Evolutionary conservation across 2,797 vertebrate genomes (phyloP).

Genomic region (Lacerta bilineata): DNA sequence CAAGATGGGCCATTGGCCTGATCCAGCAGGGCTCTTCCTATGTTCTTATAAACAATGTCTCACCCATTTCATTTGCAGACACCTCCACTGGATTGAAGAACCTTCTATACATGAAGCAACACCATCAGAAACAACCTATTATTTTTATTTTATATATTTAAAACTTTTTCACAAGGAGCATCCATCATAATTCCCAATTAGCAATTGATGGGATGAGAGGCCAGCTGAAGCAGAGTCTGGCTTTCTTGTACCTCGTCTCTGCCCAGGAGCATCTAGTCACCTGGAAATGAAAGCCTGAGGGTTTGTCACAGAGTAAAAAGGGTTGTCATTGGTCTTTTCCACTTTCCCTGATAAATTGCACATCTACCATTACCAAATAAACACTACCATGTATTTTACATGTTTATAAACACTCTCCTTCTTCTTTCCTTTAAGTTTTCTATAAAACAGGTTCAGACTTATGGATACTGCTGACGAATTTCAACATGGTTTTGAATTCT

Average conservation of each 20-base stretch:
- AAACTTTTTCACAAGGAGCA: no score
- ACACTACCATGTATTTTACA: neutral
- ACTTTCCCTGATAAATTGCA: neutral
- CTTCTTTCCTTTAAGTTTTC: neutral
- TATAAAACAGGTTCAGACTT: conserved; percentile 14
- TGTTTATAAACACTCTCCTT: neutral
- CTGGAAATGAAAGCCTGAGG: neutral
- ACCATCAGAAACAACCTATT: neutral
- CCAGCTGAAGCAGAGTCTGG: neutral
- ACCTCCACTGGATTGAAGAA: neutral
- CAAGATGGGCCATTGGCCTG: no score
- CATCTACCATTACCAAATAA: neutral
- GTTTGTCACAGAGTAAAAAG: neutral
- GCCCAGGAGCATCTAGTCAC: neutral
- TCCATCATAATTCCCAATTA: neutral
- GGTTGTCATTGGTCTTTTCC: neutral
- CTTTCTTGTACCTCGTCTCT: neutral
- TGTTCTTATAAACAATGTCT: no score
- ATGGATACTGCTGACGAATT: conserved; percentile 5
- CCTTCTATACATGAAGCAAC: neutral
- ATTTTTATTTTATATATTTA: neutral
- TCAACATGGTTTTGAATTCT: neutral
- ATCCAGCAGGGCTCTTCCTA: no score
- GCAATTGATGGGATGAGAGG: neutral
- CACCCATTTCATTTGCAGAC: neutral